Conservation (phyloP, 2,797 vertebrate genomes). For the Oophaga sylvatica region DNA sequence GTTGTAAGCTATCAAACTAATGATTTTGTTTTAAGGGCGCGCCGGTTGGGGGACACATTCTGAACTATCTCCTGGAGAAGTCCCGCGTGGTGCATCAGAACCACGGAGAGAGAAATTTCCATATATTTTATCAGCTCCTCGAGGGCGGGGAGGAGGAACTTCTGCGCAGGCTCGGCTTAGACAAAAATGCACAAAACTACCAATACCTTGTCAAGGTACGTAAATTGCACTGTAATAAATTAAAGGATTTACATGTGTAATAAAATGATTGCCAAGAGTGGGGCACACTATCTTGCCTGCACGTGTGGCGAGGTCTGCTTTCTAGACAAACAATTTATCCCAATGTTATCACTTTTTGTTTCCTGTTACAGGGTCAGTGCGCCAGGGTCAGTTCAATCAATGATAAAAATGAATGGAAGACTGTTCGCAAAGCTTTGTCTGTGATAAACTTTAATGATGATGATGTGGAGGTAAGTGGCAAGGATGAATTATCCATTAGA, state of each 20-base stretch:
- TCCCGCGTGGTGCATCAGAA: slow-evolving; percentile 96
- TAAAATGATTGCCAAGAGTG: not conserved
- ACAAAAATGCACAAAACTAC: slow-evolving; percentile 92
- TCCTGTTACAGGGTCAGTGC: slow-evolving; percentile 88
- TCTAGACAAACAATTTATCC: not conserved
- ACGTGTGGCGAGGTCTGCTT: not conserved
- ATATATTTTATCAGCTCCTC: slow-evolving; percentile 97
- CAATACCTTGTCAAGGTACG: slow-evolving; percentile 92
- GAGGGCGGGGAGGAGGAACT: slow-evolving; percentile 95
- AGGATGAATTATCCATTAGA: not conserved
- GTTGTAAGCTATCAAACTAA: not conserved
- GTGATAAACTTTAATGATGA: slow-evolving; percentile 90
- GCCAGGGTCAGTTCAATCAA: slow-evolving; percentile 98
- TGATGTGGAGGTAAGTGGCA: slow-evolving; percentile 87
- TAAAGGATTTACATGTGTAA: not conserved
- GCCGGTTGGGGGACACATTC: slow-evolving; percentile 94
- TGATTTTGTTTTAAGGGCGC: slow-evolving; percentile 81
- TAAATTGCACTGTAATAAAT: not conserved
- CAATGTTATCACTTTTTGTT: not conserved
- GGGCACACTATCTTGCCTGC: not conserved
- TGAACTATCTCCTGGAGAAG: slow-evolving; percentile 99
- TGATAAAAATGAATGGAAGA: slow-evolving; percentile 95
- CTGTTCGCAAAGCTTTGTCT: slow-evolving; percentile 86
- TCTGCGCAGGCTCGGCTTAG: slow-evolving; percentile 89
- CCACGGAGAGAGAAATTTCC: slow-evolving; percentile 96